phyloP scores from a whole-genome alignment of 2,113 vertebrate species.

The Mystacornis crossleyi region DNA sequence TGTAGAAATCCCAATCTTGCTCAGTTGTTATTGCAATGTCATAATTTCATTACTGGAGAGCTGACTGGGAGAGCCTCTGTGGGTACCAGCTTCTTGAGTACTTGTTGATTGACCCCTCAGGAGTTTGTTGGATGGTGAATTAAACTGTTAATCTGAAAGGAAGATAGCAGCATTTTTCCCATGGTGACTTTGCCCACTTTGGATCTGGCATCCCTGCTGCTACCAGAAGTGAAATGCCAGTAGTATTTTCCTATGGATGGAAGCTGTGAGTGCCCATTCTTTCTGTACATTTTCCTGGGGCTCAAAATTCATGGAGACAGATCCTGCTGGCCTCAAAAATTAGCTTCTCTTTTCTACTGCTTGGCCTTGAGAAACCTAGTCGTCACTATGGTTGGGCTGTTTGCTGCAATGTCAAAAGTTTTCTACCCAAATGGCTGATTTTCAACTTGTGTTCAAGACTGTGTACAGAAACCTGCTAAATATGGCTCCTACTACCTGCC shows the following conservation, averaged over 20 bases:
- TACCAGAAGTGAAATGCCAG: not conserved
- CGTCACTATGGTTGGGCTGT: accelerated
- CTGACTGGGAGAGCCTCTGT: not conserved
- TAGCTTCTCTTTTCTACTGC: accelerated
- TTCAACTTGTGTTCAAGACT: not conserved
- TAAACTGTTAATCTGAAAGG: not conserved
- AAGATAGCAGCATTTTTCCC: not conserved
- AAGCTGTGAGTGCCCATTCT: not conserved
- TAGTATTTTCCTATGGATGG: not conserved
- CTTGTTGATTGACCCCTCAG: not conserved
- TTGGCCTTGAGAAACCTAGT: not conserved
- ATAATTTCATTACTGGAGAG: not conserved
- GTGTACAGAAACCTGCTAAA: not conserved
- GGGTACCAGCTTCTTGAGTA: not conserved
- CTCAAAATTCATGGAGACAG: not conserved
- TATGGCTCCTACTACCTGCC: not conserved
- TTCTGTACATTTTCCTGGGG: not conserved
- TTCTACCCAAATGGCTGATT: not conserved
- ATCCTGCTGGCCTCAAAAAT: not conserved
- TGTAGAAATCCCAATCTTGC: not conserved
- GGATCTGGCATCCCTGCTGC: not conserved
- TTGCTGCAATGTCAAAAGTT: not conserved
- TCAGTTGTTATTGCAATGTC: not conserved
- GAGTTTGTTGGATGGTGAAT: not conserved
- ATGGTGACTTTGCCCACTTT: not conserved